These are phyloP conservation scores for Cladorhizidae sp. DNA, from an alignment of 37 sponge, comb jelly and placozoan species.

Conservation along the genomic window DNA sequence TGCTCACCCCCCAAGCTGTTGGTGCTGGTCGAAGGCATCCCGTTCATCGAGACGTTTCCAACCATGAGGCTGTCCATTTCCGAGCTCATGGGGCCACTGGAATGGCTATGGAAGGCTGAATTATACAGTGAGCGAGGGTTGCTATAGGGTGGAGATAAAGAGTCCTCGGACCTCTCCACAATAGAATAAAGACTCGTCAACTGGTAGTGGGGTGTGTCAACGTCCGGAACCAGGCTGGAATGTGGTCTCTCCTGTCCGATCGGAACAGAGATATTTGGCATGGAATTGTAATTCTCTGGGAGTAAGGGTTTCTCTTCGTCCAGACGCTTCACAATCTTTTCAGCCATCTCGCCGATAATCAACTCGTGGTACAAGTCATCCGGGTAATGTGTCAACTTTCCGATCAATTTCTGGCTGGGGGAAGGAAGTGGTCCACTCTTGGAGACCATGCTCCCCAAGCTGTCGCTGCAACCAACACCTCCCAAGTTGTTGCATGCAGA, in stretches of 20 bases:
- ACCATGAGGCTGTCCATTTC: not conserved
- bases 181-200: not conserved
- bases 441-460: too few species aligned
- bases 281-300: not conserved
- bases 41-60: not conserved
- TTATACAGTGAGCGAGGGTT: not conserved
- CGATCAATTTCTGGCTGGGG: too few species aligned
- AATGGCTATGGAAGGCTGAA: not conserved
- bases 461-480: too few species aligned
- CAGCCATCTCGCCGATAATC: not conserved
- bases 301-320: conserved; percentile 8
- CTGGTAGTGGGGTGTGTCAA: not conserved
- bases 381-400: too few species aligned
- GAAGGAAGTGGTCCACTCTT: too few species aligned
- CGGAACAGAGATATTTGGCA: not conserved
- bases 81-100: not conserved
- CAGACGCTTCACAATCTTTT: not conserved
- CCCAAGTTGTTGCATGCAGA: too few species aligned
- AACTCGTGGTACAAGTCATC: too few species aligned
- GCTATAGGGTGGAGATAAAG: not conserved
- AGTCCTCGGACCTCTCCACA: not conserved
- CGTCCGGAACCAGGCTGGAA: not conserved
- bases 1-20: not conserved
- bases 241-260: not conserved
- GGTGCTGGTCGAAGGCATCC: not conserved